Conservation (phyloP, 2,113 vertebrate genomes). For the Vulpes vulpes region DNA sequence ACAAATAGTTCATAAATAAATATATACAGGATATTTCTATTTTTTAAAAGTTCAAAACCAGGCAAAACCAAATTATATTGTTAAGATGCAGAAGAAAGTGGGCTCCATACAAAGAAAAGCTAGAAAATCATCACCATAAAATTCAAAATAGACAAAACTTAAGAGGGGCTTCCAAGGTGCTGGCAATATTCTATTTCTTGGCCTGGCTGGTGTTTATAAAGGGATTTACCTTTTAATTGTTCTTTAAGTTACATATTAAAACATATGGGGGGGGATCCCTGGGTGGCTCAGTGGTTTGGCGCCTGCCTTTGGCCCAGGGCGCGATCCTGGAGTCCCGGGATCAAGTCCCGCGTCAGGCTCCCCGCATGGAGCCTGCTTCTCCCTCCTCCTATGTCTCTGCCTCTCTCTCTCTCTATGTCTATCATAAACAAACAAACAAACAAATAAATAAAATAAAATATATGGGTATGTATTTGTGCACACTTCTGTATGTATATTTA, state of each 20-base stretch:
- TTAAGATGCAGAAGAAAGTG: neutral
- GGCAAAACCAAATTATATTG: conserved; percentile 12
- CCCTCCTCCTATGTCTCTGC: too few relatives aligned
- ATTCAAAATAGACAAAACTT: neutral
- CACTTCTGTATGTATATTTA: neutral
- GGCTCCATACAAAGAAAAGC: neutral
- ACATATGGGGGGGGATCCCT: neutral
- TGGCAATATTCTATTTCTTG: neutral
- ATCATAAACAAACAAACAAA: too few relatives aligned
- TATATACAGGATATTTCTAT: neutral
- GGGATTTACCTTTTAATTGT: conserved; percentile 32
- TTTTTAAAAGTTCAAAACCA: neutral
- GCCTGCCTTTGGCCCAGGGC: too few relatives aligned
- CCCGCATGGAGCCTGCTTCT: too few relatives aligned
- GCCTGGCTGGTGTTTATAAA: neutral
- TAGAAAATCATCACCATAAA: neutral
- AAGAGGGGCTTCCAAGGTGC: neutral
- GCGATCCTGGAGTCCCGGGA: too few relatives aligned
- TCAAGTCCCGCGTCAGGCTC: too few relatives aligned
- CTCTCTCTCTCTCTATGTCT: too few relatives aligned
- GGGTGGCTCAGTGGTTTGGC: too few relatives aligned
- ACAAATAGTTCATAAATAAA: neutral
- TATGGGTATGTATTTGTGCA: neutral
- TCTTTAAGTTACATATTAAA: conserved; percentile 9
- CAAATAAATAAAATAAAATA: neutral